Percentiles rank a stretch among this genome's conserved stretches.
Evolutionary conservation across 2,888 invertebrate species (phyloP).

Genomic region (Nycteola revayana): DNA sequence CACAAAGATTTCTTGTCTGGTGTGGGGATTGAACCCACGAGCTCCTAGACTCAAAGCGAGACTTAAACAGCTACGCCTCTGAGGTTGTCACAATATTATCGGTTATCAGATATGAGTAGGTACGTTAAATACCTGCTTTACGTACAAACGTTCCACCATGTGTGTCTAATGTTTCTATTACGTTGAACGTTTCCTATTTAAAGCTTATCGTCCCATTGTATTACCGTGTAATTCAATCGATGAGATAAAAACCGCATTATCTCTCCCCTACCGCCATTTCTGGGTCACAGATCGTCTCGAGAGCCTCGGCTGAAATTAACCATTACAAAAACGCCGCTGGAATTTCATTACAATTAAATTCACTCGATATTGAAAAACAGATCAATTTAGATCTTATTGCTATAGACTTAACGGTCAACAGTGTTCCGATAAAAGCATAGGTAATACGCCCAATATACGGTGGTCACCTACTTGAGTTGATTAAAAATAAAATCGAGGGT

Average conservation of each 20-base stretch:
- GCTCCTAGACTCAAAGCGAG: too few relatives aligned
- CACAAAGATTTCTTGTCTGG: too few relatives aligned
- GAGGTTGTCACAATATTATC: too few relatives aligned
- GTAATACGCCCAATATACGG: conserved; percentile 18
- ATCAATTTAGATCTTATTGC: conserved; percentile 8
- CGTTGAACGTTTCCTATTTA: too few relatives aligned
- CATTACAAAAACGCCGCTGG: conserved; percentile 18
- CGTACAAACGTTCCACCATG: too few relatives aligned
- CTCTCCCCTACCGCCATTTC: conserved; percentile 4
- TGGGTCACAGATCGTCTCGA: conserved; percentile 12
- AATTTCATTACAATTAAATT: conserved; percentile 28
- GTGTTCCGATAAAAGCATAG: conserved; percentile 1
- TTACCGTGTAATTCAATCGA: conserved; percentile 3
- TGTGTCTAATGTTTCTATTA: too few relatives aligned
- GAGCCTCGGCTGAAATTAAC: conserved; percentile 17
- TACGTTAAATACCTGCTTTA: too few relatives aligned
- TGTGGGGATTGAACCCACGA: too few relatives aligned
- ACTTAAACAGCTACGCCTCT: too few relatives aligned
- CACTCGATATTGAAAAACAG: conserved; percentile 1
- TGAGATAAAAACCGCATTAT: conserved; percentile 6
- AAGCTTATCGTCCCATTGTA: not conserved
- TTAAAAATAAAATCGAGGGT: conserved; percentile 59
- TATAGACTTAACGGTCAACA: not conserved
- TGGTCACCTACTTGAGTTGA: conserved; percentile 45
- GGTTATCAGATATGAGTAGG: too few relatives aligned